phyloP scores from a whole-genome alignment of 2,888 invertebrate genomes.

The Parnassius mnemosyne region DNA sequence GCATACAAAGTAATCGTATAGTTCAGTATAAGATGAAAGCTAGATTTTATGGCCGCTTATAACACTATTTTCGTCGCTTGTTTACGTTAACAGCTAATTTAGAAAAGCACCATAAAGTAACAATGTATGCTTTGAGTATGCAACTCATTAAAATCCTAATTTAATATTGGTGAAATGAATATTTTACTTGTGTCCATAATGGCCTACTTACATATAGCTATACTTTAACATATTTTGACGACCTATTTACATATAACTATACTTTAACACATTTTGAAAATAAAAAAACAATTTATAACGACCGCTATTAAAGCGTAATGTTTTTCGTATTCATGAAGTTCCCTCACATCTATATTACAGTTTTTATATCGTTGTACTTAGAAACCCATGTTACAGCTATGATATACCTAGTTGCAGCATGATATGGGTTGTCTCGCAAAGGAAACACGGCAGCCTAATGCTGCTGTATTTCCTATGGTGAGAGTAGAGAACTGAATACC shows the following conservation, averaged over 20 bases:
- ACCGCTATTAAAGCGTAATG: no score
- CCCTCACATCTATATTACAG: no score
- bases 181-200: background rate
- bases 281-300: no score
- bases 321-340: no score
- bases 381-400: no score
- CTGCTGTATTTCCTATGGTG: no score
- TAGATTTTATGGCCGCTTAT: conserved; percentile 21
- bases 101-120: conserved; percentile 19
- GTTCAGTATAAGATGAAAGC: conserved; percentile 19
- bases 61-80: conserved; percentile 20
- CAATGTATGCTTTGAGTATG: conserved; percentile 19
- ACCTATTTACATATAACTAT: background rate
- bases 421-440: no score
- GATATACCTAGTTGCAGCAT: no score
- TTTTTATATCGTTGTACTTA: no score
- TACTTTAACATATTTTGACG: background rate
- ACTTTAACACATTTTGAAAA: background rate
- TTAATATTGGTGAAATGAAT: conserved; percentile 7
- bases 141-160: conserved; percentile 16
- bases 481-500: no score
- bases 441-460: no score
- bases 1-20: conserved; percentile 19
- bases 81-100: conserved; percentile 24
- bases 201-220: background rate